Evolutionary conservation across 2,888 invertebrate species (phyloP).

Genomic region (Mayetiola destructor): DNA sequence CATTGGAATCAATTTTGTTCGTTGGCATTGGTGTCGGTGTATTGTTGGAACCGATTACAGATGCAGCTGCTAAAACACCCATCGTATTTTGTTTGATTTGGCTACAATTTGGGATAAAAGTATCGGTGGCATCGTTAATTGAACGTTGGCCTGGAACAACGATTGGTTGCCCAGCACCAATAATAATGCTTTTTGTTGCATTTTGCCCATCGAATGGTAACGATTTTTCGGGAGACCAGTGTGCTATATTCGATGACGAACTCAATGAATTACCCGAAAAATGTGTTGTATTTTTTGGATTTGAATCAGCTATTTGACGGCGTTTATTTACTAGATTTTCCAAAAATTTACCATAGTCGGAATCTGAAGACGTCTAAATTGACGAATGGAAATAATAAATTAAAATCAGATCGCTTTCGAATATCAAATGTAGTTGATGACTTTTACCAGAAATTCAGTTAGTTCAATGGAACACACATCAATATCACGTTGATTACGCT

Average conservation of each 20-base stretch:
- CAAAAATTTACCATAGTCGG: conserved; percentile 57
- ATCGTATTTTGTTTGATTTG: not conserved
- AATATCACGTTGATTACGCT: conserved; percentile 70
- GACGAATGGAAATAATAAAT: conserved; percentile 23
- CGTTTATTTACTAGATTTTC: conserved; percentile 61
- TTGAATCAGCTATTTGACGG: conserved; percentile 53
- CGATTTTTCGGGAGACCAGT: conserved; percentile 35
- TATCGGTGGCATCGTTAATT: conserved; percentile 16
- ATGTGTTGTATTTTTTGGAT: conserved; percentile 33
- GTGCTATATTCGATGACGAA: conserved; percentile 28
- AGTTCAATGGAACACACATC: conserved; percentile 59
- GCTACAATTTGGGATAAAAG: not conserved
- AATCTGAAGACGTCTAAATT: conserved; percentile 35
- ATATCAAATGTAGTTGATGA: not conserved
- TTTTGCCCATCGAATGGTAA: conserved; percentile 22
- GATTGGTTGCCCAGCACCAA: conserved; percentile 22
- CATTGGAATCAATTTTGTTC: conserved; percentile 15
- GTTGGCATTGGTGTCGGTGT: not conserved
- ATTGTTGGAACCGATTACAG: not conserved
- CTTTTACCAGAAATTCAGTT: conserved; percentile 51
- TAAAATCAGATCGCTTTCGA: not conserved
- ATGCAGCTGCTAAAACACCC: not conserved
- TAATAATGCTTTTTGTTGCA: conserved; percentile 21
- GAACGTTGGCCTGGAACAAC: conserved; percentile 19
- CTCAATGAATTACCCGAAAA: conserved; percentile 21